These are phyloP conservation scores for Falco columbarius DNA, from an alignment of 2,797 vertebrate species.

Conservation along the genomic window DNA sequence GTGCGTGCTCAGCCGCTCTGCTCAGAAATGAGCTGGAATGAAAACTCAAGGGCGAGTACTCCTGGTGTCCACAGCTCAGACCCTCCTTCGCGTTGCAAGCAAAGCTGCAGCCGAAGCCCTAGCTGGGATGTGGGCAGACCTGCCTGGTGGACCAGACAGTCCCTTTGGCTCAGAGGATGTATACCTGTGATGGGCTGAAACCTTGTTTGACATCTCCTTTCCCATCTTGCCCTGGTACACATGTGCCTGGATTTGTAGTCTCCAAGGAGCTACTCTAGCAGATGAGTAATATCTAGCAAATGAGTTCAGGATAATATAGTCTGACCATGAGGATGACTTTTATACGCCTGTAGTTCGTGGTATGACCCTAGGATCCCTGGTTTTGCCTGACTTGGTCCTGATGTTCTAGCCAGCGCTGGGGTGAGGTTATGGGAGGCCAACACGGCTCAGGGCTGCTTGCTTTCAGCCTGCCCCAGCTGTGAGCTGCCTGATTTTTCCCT, in stretches of 20 bases:
- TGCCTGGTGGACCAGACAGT: not conserved
- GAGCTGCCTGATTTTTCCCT: not conserved
- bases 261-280: not conserved
- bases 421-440: not conserved
- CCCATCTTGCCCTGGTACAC: rapidly evolving
- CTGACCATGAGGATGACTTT: not conserved
- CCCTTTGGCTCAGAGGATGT: not conserved
- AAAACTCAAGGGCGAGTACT: not conserved
- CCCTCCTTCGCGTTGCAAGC: not conserved
- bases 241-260: not conserved
- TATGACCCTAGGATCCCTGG: not conserved
- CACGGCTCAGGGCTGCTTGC: not conserved
- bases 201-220: not conserved
- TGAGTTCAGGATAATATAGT: not conserved
- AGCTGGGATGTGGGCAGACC: not conserved
- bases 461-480: not conserved
- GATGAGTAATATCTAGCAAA: not conserved
- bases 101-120: not conserved
- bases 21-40: not conserved
- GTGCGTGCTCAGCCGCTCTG: rapidly evolving
- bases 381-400: not conserved
- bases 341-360: not conserved
- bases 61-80: not conserved
- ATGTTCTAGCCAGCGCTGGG: rapidly evolving
- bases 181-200: not conserved